phyloP scores from a whole-genome alignment of 2,113 vertebrate species.

The Caretta caretta region DNA sequence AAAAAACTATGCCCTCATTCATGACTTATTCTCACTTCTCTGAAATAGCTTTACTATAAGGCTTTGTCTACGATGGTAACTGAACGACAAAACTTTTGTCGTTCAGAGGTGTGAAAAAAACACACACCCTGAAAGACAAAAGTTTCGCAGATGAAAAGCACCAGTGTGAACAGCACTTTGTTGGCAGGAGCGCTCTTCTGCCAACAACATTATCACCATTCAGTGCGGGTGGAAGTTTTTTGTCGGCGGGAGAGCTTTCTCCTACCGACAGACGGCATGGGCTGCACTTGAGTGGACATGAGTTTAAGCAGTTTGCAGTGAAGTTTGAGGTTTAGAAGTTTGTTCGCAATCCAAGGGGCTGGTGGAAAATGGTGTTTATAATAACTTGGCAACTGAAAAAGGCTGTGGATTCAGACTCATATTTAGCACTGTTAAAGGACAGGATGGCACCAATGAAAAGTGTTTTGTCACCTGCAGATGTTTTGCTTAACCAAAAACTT shows the following conservation, averaged over 20 bases:
- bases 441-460: neutral
- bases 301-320: neutral
- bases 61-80: too few species aligned
- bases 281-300: neutral
- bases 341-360: neutral
- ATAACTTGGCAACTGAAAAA: neutral
- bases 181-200: too few species aligned
- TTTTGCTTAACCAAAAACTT: neutral
- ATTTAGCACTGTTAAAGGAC: neutral
- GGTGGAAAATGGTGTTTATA: neutral
- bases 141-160: too few species aligned
- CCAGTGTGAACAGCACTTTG: too few species aligned
- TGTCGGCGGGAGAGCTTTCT: too few species aligned
- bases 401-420: neutral
- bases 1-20: neutral
- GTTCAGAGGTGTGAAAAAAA: too few species aligned
- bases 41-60: neutral
- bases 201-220: too few species aligned
- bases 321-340: neutral
- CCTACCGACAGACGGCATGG: too few species aligned
- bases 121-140: too few species aligned
- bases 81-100: too few species aligned
- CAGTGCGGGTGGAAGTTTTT: too few species aligned
- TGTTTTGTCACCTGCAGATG: neutral
- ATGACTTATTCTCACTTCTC: neutral